Evolutionary conservation across 2,888 invertebrate species (phyloP).

Genomic region (Ormyrus labotus): DNA sequence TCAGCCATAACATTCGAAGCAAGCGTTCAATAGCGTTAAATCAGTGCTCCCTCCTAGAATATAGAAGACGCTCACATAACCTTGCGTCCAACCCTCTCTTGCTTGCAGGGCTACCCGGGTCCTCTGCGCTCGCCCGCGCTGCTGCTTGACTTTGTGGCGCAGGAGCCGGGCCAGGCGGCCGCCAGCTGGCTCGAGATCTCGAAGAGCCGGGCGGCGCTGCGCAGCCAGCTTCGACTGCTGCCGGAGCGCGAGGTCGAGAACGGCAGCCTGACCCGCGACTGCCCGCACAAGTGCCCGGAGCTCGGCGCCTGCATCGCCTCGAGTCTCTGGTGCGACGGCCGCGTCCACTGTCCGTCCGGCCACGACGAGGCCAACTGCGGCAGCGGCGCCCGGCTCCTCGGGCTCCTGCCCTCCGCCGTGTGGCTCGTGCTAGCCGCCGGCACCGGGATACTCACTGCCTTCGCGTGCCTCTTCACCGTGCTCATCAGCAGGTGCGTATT

Average conservation of each 20-base stretch:
- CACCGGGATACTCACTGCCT: slow-evolving; percentile 76
- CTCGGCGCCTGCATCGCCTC: slow-evolving; percentile 73
- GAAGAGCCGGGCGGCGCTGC: slow-evolving; percentile 80
- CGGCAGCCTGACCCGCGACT: slow-evolving; percentile 69
- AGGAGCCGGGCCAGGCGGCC: slow-evolving; percentile 86
- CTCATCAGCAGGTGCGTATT: slow-evolving; percentile 74
- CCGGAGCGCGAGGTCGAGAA: slow-evolving; percentile 69
- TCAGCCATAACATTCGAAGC: no score
- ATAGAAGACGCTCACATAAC: no score
- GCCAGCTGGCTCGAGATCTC: slow-evolving; percentile 87
- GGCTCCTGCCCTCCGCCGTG: slow-evolving; percentile 78
- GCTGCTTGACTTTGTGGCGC: slow-evolving; percentile 83
- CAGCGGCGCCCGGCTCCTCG: slow-evolving; percentile 73
- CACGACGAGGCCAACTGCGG: slow-evolving; percentile 83
- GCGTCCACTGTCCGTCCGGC: slow-evolving; percentile 75
- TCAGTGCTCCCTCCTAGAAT: no score
- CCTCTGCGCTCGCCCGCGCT: slow-evolving; percentile 79
- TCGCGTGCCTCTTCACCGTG: slow-evolving; percentile 75
- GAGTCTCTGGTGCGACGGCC: slow-evolving; percentile 77
- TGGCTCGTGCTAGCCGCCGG: slow-evolving; percentile 72
- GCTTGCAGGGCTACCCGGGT: slow-evolving; percentile 63
- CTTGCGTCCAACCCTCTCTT: no score
- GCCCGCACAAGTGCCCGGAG: slow-evolving; percentile 74
- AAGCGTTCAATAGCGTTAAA: no score
- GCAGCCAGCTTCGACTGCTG: slow-evolving; percentile 79